These are phyloP conservation scores for Malthinus seriepunctatus DNA, from an alignment of 2,888 invertebrate species.

Conservation along the genomic window DNA sequence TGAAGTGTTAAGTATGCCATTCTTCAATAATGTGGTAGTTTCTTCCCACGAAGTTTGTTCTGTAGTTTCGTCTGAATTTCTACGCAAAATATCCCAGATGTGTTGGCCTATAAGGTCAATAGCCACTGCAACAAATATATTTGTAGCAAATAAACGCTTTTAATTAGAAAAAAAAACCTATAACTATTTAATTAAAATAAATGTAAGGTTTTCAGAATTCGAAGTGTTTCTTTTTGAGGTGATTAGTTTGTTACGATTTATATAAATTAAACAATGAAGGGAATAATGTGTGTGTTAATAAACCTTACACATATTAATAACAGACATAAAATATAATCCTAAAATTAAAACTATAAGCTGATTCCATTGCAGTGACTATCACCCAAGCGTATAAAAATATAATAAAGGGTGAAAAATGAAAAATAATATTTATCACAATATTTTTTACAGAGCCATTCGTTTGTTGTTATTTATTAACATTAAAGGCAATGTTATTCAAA, in stretches of 20 bases:
- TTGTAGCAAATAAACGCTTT: constrained; percentile 23
- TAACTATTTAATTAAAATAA: neutral
- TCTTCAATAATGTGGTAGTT: constrained; percentile 44
- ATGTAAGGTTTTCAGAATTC: constrained; percentile 1
- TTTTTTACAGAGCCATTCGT: too few relatives aligned
- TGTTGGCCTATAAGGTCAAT: constrained; percentile 99
- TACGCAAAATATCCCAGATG: constrained; percentile 93
- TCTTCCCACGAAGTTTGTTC: constrained; percentile 54
- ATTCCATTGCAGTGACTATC: constrained; percentile 22
- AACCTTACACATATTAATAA: constrained; percentile 12
- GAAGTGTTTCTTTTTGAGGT: neutral
- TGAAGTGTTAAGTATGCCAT: constrained; percentile 24
- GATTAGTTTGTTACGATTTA: neutral
- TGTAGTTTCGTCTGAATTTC: constrained; percentile 45
- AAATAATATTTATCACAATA: neutral
- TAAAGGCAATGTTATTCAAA: too few relatives aligned
- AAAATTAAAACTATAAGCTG: neutral
- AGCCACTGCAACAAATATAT: constrained; percentile 85
- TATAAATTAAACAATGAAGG: neutral
- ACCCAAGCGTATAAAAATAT: constrained; percentile 9
- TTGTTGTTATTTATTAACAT: too few relatives aligned
- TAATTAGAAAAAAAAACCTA: neutral
- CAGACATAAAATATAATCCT: neutral
- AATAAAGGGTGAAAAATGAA: neutral
- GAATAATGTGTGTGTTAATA: constrained; percentile 8